phyloP scores from a whole-genome alignment of 1,140 invertebrate species.

The Procambarus clarkii region DNA sequence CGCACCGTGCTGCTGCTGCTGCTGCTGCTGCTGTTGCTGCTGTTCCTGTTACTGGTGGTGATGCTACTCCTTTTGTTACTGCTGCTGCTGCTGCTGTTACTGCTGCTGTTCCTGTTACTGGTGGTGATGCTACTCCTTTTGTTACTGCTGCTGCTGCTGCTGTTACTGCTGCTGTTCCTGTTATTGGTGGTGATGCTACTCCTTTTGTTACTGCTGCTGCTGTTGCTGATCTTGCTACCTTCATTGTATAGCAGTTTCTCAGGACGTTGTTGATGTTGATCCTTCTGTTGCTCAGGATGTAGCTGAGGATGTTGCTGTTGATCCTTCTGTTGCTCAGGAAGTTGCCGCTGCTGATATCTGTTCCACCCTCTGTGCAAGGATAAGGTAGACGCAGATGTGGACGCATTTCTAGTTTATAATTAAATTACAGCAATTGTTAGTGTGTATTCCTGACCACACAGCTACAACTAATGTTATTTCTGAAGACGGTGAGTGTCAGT shows the following conservation, averaged over 20 bases:
- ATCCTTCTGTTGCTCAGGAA: background rate
- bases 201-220: background rate
- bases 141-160: background rate
- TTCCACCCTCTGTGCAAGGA: too few species aligned
- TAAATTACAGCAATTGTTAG: too few species aligned
- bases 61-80: background rate
- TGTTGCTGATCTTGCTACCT: background rate
- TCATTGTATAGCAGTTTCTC: background rate
- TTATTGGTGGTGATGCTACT: background rate
- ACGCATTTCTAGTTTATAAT: too few species aligned
- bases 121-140: background rate
- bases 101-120: background rate
- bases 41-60: background rate
- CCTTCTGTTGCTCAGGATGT: background rate
- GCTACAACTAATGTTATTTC: too few species aligned
- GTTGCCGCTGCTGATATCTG: background rate
- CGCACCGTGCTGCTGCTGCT: background rate
- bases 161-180: background rate
- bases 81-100: background rate
- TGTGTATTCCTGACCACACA: too few species aligned
- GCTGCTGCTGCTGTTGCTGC: background rate
- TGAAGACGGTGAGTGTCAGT: too few species aligned
- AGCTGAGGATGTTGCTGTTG: background rate
- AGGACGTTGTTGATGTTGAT: background rate
- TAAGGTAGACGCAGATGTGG: too few species aligned